Evolutionary conservation across 2,888 invertebrate species (phyloP).

Genomic region (Agrotis exclamationis): DNA sequence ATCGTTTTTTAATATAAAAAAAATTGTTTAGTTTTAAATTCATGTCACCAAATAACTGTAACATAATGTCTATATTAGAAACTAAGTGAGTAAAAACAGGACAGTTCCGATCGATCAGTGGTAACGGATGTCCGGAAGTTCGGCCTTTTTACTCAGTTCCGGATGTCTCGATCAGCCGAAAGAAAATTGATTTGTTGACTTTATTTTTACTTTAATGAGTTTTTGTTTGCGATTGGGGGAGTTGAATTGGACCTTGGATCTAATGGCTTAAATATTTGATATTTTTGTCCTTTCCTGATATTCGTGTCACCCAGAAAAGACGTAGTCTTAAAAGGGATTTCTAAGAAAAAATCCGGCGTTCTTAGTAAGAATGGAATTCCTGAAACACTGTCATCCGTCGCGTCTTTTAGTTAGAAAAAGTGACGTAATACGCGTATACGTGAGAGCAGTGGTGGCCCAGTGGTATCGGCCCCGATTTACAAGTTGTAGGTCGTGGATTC

Average conservation of each 20-base stretch:
- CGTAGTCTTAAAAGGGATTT: background rate
- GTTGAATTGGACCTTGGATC: background rate
- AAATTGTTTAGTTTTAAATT: no score
- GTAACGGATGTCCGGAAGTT: slow-evolving; percentile 25
- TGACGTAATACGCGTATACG: no score
- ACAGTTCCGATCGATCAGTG: slow-evolving; percentile 49
- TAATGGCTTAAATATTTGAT: background rate
- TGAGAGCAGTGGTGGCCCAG: no score
- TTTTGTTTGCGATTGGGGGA: slow-evolving; percentile 24
- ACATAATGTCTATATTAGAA: slow-evolving; percentile 17
- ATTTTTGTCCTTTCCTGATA: background rate
- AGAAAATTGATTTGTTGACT: slow-evolving; percentile 50
- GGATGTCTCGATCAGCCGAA: slow-evolving; percentile 17
- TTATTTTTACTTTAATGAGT: slow-evolving; percentile 37
- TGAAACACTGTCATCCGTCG: no score
- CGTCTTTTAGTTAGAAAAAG: no score
- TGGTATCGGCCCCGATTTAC: no score
- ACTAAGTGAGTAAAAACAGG: slow-evolving; percentile 51
- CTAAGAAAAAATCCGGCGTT: background rate
- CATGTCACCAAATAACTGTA: background rate
- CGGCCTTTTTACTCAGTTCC: slow-evolving; percentile 37
- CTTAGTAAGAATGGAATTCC: background rate
- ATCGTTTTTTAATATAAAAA: no score
- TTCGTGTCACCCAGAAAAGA: background rate
- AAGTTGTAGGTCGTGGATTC: no score